Base-by-base conservation (phyloP, 1,140 invertebrate species). In the Drosophila subobscura region DNA sequence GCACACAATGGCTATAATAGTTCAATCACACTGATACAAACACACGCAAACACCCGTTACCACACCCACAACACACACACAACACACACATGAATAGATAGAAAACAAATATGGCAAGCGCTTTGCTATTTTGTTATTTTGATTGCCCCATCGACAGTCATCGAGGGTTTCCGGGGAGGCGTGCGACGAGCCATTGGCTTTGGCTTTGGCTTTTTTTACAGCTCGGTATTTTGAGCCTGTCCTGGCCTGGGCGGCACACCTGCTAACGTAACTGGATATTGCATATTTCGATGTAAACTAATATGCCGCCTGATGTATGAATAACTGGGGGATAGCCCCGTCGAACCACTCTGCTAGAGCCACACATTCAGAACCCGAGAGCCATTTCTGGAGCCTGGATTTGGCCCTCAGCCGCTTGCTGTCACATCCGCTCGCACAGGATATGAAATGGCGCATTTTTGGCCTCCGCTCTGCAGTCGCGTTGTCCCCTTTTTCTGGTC, bases 381-480 rank as follows among this genome's bases (percentile, higher is more conserved):
- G 49, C 61, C 56, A 74, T 72, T 73, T 72, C 51, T 41, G 56
- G 59, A 68, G 60, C 51, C 58, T 5, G 76, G 79, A 77, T 85
- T 84, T 85, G 70, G 76, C 49, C 65, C 44, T 56, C 75, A 66
- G 67, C 49, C 65, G 57, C 55, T 64, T 66, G 57, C 79, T 65
- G 72, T 72, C 81, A 81, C 83, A 74, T 88, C 81, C 83, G 81
- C 56, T 70, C 50, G 74, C 65, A 78, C 73, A 80, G 81, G 81
- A 86, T 86, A 86, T 86, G 81, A 86, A 88, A 78, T 67, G 77
- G 68, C 64, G 59, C 64, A 75, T 74, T 27, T 74, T 72, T 70
- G 33, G 29, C 29, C 29, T 33, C 3, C 29, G 10, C 29, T 33
- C 29, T 10, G 5, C 25, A 10, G 3, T 20, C 16, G 16, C 16